phyloP scores from a whole-genome alignment of 2,113 vertebrate species.

The Zosterops lateralis region DNA sequence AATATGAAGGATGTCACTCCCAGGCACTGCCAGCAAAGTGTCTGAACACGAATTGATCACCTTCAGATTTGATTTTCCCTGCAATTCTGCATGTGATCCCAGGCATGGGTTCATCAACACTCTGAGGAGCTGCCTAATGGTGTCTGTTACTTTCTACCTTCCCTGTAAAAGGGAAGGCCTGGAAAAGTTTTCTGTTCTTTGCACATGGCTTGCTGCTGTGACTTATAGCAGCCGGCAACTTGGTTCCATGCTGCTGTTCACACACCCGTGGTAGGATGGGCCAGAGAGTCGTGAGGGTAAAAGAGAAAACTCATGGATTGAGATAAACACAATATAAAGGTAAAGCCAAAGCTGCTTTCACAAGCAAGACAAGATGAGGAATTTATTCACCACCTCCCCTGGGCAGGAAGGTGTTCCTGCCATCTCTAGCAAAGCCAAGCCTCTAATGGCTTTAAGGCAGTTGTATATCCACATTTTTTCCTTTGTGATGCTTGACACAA shows the following conservation, averaged over 20 bases:
- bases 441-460: neutral
- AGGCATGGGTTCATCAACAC: fast-evolving
- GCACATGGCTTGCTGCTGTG: neutral
- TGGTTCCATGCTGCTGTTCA: neutral
- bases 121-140: neutral
- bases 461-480: neutral
- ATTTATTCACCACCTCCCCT: neutral
- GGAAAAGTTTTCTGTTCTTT: neutral
- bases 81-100: neutral
- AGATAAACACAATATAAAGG: neutral
- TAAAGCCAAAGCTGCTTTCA: neutral
- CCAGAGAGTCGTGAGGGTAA: neutral
- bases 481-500: neutral
- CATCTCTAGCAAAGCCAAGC: neutral
- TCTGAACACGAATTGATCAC: neutral
- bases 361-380: neutral
- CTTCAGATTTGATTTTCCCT: neutral
- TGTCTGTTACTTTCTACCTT: neutral
- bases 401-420: neutral
- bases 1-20: neutral
- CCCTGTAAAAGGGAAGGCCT: neutral
- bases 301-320: neutral
- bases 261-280: fast-evolving
- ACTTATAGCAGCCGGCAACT: neutral
- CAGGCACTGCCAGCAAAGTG: neutral